Conservation (phyloP, 2,888 invertebrate species). For the Tridacna crocea region DNA sequence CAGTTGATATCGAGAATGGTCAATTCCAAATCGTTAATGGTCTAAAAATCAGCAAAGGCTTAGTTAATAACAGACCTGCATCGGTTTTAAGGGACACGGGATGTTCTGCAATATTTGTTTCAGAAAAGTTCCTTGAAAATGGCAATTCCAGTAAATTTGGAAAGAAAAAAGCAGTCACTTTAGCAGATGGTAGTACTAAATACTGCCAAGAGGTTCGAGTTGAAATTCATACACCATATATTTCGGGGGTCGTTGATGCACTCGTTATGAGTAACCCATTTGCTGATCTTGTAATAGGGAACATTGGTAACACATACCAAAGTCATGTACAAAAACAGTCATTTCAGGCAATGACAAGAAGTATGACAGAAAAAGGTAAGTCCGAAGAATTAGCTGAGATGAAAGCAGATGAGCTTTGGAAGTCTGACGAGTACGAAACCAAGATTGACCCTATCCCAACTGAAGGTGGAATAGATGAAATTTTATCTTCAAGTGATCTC, state of each 20-base stretch:
- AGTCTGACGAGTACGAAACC: background rate
- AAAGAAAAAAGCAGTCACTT: no score
- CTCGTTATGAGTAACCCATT: constrained; percentile 10
- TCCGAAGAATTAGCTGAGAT: background rate
- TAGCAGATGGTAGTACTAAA: constrained; percentile 15
- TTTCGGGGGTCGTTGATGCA: background rate
- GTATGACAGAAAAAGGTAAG: background rate
- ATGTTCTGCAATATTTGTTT: background rate
- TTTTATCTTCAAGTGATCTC: background rate
- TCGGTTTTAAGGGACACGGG: constrained; percentile 14
- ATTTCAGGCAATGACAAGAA: constrained; percentile 15
- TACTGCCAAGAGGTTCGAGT: constrained; percentile 2
- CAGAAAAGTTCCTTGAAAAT: constrained; percentile 1
- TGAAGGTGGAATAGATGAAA: background rate
- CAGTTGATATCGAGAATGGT: background rate
- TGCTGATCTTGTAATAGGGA: constrained; percentile 8
- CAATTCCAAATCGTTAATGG: background rate
- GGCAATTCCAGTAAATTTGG: no score
- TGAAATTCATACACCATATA: constrained; percentile 3
- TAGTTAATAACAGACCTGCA: no score
- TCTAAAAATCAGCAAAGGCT: no score
- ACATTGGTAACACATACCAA: background rate
- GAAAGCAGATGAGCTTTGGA: constrained; percentile 5
- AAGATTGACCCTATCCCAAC: background rate
- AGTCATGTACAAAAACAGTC: background rate